Conservation (phyloP, 2,113 vertebrate genomes). For the Porphyrio hochstetteri region DNA sequence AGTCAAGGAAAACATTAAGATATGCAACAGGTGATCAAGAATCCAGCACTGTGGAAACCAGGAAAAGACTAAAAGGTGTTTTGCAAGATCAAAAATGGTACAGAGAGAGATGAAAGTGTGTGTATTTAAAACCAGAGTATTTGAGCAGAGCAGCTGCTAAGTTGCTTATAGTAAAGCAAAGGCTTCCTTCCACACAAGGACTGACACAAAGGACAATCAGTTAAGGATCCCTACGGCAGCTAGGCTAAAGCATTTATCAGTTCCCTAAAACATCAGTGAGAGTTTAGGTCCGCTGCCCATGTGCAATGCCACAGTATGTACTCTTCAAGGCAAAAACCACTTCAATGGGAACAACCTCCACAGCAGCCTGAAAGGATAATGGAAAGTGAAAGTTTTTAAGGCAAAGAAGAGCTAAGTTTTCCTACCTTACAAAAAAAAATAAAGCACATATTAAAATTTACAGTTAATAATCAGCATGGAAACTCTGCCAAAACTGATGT, state of each 20-base stretch:
- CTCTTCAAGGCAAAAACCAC: neutral
- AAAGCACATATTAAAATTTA: neutral
- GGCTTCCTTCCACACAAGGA: neutral
- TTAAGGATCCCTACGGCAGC: neutral
- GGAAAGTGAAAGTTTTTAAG: neutral
- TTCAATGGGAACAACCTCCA: neutral
- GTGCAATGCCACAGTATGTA: neutral
- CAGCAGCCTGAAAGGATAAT: neutral
- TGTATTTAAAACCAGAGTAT: neutral
- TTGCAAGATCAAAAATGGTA: neutral
- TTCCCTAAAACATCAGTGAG: neutral
- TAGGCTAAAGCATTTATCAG: neutral
- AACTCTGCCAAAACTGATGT: neutral
- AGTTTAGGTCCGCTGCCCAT: neutral
- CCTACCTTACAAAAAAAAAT: neutral
- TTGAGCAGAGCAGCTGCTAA: neutral
- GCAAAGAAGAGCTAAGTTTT: neutral
- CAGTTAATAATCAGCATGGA: neutral
- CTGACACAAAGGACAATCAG: neutral
- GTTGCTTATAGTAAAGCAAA: neutral
- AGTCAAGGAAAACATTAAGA: neutral
- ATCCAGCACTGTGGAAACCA: neutral
- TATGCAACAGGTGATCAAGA: neutral
- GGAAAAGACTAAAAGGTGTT: neutral
- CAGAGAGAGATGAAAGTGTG: neutral